These are phyloP conservation scores for Orbicella faveolata DNA, from an alignment of 64 coral and sea anemone species.

Conservation along the genomic window DNA sequence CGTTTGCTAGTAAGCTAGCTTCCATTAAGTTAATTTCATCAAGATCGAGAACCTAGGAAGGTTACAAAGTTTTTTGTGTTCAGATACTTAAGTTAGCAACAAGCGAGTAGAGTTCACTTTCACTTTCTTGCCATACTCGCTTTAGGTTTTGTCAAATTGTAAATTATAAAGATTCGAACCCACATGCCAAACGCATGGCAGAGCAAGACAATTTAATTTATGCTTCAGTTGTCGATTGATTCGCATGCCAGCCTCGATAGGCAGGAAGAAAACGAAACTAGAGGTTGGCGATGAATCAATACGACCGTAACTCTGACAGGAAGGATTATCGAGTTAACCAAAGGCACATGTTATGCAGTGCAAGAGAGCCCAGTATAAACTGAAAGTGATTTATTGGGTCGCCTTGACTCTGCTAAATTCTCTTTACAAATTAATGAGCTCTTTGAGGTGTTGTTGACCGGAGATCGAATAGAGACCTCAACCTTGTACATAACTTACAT, in stretches of 20 bases:
- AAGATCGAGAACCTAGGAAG: neutral
- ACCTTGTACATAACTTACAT: constrained; percentile 1
- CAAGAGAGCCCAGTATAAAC: constrained; percentile 1
- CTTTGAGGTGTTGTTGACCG: constrained; percentile 17
- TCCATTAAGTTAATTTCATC: neutral
- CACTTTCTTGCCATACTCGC: neutral
- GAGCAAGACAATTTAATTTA: constrained; percentile 23
- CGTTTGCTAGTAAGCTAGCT: neutral
- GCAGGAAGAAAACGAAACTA: neutral
- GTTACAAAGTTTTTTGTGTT: neutral
- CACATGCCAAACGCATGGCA: constrained; percentile 50
- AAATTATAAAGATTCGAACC: constrained; percentile 32
- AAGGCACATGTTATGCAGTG: neutral
- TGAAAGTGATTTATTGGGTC: constrained; percentile 42
- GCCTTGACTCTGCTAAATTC: constrained; percentile 20
- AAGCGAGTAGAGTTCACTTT: neutral
- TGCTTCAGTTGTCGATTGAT: constrained; percentile 5
- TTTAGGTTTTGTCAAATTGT: constrained; percentile 15
- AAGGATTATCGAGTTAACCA: neutral
- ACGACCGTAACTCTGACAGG: neutral
- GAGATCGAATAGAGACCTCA: neutral
- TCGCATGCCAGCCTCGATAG: constrained; percentile 29
- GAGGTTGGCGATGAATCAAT: neutral
- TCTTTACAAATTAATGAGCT: constrained; percentile 47
- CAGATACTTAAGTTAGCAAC: neutral